Evolutionary conservation across 2,797 vertebrate genomes (phyloP).

Genomic region (Remorina albescens): DNA sequence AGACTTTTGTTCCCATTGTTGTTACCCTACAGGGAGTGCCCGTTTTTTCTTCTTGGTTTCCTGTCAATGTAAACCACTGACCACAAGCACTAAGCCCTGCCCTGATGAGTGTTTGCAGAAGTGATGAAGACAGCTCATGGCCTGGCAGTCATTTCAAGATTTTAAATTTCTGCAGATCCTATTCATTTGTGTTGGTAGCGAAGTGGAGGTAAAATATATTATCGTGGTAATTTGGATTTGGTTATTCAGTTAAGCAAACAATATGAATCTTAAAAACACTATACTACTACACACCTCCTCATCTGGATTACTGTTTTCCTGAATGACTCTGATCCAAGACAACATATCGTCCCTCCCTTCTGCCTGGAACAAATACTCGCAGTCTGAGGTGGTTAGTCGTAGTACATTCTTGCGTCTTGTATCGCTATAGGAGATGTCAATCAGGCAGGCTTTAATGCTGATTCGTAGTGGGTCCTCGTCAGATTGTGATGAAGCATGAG

Average conservation of each 20-base stretch:
- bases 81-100: background rate
- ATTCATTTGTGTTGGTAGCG: background rate
- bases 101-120: slow-evolving; percentile 4
- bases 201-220: background rate
- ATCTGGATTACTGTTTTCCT: slow-evolving; percentile 94
- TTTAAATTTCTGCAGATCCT: background rate
- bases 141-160: background rate
- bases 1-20: slow-evolving; percentile 23
- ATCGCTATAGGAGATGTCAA: slow-evolving; percentile 98
- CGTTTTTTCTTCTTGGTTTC: slow-evolving; percentile 6
- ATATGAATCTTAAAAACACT: background rate
- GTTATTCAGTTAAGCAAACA: background rate
- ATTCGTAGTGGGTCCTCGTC: slow-evolving; percentile 94
- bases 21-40: slow-evolving; percentile 22
- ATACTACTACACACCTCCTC: slow-evolving; percentile 87
- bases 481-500: slow-evolving; percentile 78
- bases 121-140: background rate
- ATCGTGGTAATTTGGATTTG: slow-evolving; percentile 9
- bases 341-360: slow-evolving; percentile 97
- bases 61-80: background rate
- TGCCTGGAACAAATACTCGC: slow-evolving; percentile 96
- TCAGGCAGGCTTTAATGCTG: slow-evolving; percentile 95
- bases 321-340: slow-evolving; percentile 94
- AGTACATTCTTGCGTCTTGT: slow-evolving; percentile 98
- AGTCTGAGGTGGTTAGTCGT: slow-evolving; percentile 94